phyloP scores from a whole-genome alignment of 2,888 invertebrate genomes.

The Troides aeacus region DNA sequence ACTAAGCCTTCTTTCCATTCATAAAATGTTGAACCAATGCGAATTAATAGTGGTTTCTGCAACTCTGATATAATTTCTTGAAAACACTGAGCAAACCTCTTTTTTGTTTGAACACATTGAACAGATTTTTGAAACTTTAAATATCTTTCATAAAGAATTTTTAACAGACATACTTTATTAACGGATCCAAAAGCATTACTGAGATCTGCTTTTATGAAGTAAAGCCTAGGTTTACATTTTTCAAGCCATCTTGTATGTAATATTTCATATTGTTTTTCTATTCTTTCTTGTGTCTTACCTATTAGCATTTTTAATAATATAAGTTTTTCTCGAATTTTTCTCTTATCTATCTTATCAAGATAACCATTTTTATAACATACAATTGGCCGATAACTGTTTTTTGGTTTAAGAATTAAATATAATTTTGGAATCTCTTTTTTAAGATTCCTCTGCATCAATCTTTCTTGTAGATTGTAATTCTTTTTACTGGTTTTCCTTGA shows the following conservation, averaged over 20 bases:
- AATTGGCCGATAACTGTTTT: slow-evolving; percentile 63
- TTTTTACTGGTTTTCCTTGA: slow-evolving; percentile 50
- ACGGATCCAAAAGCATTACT: slow-evolving; percentile 76
- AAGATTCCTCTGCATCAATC: slow-evolving; percentile 44
- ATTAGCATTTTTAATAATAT: slow-evolving; percentile 52
- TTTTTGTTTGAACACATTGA: slow-evolving; percentile 48
- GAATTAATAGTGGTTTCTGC: slow-evolving; percentile 60
- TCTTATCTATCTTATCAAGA: slow-evolving; percentile 47
- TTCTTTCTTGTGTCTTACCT: slow-evolving; percentile 45
- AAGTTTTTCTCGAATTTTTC: slow-evolving; percentile 61
- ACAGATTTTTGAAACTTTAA: slow-evolving; percentile 50
- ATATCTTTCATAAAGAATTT: slow-evolving; percentile 57
- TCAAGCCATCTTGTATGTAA: slow-evolving; percentile 57
- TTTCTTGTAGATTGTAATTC: slow-evolving; percentile 43
- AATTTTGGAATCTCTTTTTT: slow-evolving; percentile 63
- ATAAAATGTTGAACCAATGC: slow-evolving; percentile 69
- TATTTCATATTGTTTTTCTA: slow-evolving; percentile 52
- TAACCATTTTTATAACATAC: slow-evolving; percentile 60
- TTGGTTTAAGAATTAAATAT: slow-evolving; percentile 60
- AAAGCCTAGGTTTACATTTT: slow-evolving; percentile 59
- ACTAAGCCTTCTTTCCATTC: slow-evolving; percentile 71
- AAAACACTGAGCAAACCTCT: slow-evolving; percentile 55
- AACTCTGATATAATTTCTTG: slow-evolving; percentile 62
- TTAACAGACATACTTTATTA: slow-evolving; percentile 55
- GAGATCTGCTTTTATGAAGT: slow-evolving; percentile 71